Conservation (phyloP, 2,888 invertebrate species). For the Sminthurinus aureus region DNA sequence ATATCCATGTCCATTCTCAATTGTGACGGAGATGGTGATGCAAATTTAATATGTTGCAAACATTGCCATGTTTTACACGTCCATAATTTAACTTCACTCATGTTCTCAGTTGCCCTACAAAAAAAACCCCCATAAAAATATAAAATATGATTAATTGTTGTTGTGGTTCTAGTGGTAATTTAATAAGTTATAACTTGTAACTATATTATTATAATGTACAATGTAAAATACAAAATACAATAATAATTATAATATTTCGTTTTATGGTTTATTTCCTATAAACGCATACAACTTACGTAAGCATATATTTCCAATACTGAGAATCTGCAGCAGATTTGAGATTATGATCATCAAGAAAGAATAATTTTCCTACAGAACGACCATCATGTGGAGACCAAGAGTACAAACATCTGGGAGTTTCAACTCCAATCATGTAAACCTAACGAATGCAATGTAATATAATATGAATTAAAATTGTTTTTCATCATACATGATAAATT, state of each 20-base stretch:
- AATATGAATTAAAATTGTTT: conserved; percentile 6
- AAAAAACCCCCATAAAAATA: conserved; percentile 75
- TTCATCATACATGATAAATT: background rate
- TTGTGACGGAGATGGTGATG: conserved; percentile 62
- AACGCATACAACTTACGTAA: background rate
- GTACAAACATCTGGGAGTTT: conserved; percentile 82
- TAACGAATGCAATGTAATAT: conserved; percentile 59
- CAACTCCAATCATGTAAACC: conserved; percentile 75
- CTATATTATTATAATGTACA: too few species aligned
- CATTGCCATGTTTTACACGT: conserved; percentile 95
- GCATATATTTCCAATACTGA: conserved; percentile 88
- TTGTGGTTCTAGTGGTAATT: too few species aligned
- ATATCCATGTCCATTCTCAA: conserved; percentile 71
- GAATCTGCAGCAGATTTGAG: conserved; percentile 69
- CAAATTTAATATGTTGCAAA: conserved; percentile 83
- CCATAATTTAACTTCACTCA: conserved; percentile 91
- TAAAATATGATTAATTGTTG: too few species aligned
- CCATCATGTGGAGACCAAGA: conserved; percentile 94
- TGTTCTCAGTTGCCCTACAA: conserved; percentile 77
- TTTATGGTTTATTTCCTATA: too few species aligned
- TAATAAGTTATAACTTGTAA: too few species aligned
- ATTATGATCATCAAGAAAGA: conserved; percentile 92
- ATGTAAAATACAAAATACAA: too few species aligned
- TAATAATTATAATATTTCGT: too few species aligned
- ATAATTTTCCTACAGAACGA: conserved; percentile 84